Conservation (phyloP, 2,888 invertebrate genomes). For the Machimus rusticus region DNA sequence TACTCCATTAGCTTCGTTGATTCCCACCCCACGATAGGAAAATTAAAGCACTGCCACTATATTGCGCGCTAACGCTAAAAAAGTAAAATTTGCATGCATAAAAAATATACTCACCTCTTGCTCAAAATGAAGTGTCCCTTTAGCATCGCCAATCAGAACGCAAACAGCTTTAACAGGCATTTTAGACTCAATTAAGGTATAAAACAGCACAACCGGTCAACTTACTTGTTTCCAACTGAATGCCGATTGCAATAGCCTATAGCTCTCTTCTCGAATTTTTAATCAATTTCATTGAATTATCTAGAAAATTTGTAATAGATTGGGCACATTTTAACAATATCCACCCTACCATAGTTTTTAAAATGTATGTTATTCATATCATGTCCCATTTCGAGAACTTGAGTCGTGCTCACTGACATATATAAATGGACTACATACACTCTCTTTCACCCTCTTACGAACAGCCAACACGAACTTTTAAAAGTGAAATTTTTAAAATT, state of each 20-base stretch:
- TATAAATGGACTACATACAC: too few species aligned
- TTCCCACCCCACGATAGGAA: neutral
- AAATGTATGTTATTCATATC: too few species aligned
- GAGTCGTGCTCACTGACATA: too few species aligned
- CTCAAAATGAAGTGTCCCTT: conserved; percentile 81
- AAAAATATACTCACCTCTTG: conserved; percentile 69
- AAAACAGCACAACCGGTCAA: neutral
- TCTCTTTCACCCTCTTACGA: too few species aligned
- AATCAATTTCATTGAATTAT: too few species aligned
- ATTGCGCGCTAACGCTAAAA: neutral
- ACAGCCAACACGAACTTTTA: too few species aligned
- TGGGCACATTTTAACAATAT: too few species aligned
- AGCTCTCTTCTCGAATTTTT: too few species aligned
- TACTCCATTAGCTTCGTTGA: neutral
- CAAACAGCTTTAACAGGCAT: conserved; percentile 83
- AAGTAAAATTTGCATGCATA: neutral
- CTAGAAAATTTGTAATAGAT: too few species aligned
- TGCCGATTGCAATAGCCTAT: neutral
- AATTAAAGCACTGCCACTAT: neutral
- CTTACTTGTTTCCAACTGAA: neutral
- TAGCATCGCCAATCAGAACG: conserved; percentile 85
- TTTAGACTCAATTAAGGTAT: conserved; percentile 46
- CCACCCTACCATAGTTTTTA: too few species aligned
- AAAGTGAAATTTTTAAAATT: too few species aligned
- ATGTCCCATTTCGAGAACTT: too few species aligned